Percentiles rank a stretch among this genome's conserved stretches.
Evolutionary conservation across 92 coral and sea anemone genomes (phyloP).

Genomic region (Parazoanthus swiftii): DNA sequence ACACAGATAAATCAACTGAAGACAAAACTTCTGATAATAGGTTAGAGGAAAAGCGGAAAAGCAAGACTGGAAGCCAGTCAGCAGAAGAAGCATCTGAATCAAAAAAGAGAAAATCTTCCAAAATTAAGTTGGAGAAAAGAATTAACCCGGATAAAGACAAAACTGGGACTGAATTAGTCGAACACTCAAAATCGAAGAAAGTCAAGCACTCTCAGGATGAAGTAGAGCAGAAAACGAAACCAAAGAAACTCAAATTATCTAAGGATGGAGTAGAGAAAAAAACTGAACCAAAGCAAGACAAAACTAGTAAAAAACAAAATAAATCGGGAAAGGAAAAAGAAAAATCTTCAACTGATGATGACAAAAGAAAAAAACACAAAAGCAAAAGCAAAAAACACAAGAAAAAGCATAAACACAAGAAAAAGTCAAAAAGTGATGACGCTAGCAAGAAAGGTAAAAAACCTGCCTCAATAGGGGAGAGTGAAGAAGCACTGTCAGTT

Average conservation of each 20-base stretch:
- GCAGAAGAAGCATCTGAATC: background rate
- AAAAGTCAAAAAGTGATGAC: slow-evolving; percentile 24
- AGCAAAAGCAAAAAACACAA: slow-evolving; percentile 24
- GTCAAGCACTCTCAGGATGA: slow-evolving; percentile 14
- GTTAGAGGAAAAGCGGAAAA: background rate
- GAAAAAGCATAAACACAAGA: slow-evolving; percentile 37
- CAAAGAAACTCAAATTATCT: slow-evolving; percentile 37
- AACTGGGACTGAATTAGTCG: slow-evolving; percentile 3
- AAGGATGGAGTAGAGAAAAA: background rate
- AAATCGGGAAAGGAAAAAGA: slow-evolving; percentile 27
- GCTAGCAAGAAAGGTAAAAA: slow-evolving; percentile 15
- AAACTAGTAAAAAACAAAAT: slow-evolving; percentile 18
- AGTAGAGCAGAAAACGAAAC: background rate
- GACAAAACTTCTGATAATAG: slow-evolving; percentile 19
- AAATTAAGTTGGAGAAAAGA: slow-evolving; percentile 12
- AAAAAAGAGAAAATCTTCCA: background rate
- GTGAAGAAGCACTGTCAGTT: slow-evolving; percentile 4
- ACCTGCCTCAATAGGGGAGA: background rate
- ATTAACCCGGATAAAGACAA: background rate
- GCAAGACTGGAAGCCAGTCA: background rate
- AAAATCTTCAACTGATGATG: slow-evolving; percentile 42
- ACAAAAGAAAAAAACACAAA: slow-evolving; percentile 38
- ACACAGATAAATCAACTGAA: slow-evolving; percentile 25
- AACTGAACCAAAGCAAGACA: background rate
- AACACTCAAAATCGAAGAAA: slow-evolving; percentile 37